Evolutionary conservation across 1,140 invertebrate genomes (phyloP), one percentile per base, ranked within the genome.

Genomic region (Stegodyphus mimosarum): DNA sequence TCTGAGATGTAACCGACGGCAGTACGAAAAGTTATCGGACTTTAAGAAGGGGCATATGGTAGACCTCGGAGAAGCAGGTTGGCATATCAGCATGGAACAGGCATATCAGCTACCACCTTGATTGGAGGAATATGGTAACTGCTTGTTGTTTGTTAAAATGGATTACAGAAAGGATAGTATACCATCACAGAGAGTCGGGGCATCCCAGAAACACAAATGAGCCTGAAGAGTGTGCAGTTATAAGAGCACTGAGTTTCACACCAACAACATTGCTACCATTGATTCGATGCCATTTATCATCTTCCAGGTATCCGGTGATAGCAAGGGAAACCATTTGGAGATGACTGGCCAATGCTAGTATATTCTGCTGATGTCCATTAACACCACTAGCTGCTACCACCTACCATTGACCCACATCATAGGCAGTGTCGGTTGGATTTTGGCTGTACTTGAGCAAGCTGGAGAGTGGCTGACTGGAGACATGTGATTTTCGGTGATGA

Each of bases 341-440:
- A 33, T 33, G 33, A 3, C 33, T n/a, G 10, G 3, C 33, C n/a
- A 4, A n/a, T 10, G 9, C 15, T 17, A 7, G 13, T n/a, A 69
- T 69, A 17, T 10, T 5, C 9, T n/a, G 4, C 10, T 10, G 7
- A 6, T 17, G 33, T n/a, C 67, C 67, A 69, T 69, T 69, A 15
- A 69, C 5, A 33, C 5, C 33, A 33, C 33, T 33, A 3, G 3
- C 33, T 33, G 33, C 33, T 33, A 33, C 33, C 33, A 7, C 18
- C 67, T 69, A 69, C 67, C 67, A 69, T 17, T 69, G 67, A 69
- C 67, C 67, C 7, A 9, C 9, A 69, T 9, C 10, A 69, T 69
- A 69, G 67, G 67, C 67, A 69, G 33, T 33, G 33, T 33, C 33
- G 3, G 3, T 33, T 33, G 33, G 3, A 33, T 33, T 33, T 33